A percentile compares a stretch with the other conserved stretches of the same genome.
phyloP scores from a whole-genome alignment of 2,888 invertebrate genomes.

The Cordylochernes scorpioides region DNA sequence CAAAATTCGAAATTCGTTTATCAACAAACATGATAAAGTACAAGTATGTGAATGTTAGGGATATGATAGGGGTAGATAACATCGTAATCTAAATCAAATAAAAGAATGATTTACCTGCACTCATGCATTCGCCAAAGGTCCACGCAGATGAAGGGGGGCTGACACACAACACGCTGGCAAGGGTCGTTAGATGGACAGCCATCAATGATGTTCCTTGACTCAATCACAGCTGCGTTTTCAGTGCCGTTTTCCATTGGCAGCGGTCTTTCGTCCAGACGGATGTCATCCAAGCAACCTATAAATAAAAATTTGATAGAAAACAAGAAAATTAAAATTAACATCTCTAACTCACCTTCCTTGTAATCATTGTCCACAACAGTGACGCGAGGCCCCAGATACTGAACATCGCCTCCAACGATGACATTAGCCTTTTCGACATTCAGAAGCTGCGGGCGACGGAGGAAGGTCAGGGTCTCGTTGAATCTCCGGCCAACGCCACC shows the following conservation, averaged over 20 bases:
- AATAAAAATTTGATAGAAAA: too few species aligned
- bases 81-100: too few species aligned
- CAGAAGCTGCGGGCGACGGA: constrained; percentile 12
- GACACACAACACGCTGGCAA: constrained; percentile 73
- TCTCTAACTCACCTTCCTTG: constrained; percentile 12
- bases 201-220: constrained; percentile 63
- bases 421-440: constrained; percentile 12
- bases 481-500: constrained; percentile 21
- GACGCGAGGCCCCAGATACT: constrained; percentile 9
- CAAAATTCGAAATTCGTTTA: too few species aligned
- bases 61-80: too few species aligned
- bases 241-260: constrained; percentile 20
- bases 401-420: constrained; percentile 14
- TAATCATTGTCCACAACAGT: constrained; percentile 12
- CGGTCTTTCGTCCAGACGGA: constrained; percentile 23
- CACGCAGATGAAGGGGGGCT: constrained; percentile 49
- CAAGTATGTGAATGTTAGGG: too few species aligned
- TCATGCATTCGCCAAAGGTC: constrained; percentile 23
- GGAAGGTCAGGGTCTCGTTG: constrained; percentile 12
- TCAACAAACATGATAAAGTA: too few species aligned
- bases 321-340: too few species aligned
- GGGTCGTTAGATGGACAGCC: constrained; percentile 82
- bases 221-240: constrained; percentile 34
- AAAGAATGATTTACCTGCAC: constrained; percentile 15
- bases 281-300: constrained; percentile 26